A percentile compares a stretch with the other conserved stretches of the same genome.
Conservation (phyloP, 1,140 invertebrate species). For the Ericerus pela region DNA sequence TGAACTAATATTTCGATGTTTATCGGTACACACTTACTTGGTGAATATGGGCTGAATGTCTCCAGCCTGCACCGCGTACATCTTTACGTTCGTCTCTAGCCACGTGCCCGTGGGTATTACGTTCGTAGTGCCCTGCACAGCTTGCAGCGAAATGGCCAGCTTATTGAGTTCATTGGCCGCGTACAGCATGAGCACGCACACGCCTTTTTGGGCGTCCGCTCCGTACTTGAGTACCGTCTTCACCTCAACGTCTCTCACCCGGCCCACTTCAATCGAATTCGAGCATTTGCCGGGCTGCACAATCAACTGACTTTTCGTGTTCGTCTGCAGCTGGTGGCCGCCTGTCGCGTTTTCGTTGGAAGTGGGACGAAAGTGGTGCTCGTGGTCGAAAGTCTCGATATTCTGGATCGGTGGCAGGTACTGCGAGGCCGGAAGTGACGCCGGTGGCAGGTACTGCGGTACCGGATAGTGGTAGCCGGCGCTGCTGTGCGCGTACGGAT, state of each 20-base stretch:
- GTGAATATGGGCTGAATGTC: neutral
- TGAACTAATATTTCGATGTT: too few species aligned
- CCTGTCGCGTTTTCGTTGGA: neutral
- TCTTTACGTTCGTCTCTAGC: neutral
- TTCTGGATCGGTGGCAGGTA: too few species aligned
- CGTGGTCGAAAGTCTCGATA: too few species aligned
- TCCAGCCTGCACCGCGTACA: neutral
- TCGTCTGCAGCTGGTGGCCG: neutral
- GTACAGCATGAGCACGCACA: neutral
- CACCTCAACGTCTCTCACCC: neutral
- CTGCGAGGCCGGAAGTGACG: neutral
- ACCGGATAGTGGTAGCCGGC: neutral
- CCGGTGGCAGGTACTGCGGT: neutral
- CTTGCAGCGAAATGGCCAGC: slow-evolving; percentile 1
- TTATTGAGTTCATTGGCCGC: neutral
- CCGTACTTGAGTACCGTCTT: neutral
- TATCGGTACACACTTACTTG: too few species aligned
- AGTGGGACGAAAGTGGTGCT: too few species aligned
- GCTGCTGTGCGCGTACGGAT: neutral
- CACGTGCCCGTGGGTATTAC: neutral
- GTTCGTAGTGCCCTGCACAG: neutral
- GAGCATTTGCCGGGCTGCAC: neutral
- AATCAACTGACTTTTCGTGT: neutral
- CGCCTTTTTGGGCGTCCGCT: neutral
- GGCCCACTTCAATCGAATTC: neutral